Evolutionary conservation across 2,888 invertebrate species (phyloP), one percentile per base, ranked within the genome.

Genomic region (Eutolmus rufibarbis): DNA sequence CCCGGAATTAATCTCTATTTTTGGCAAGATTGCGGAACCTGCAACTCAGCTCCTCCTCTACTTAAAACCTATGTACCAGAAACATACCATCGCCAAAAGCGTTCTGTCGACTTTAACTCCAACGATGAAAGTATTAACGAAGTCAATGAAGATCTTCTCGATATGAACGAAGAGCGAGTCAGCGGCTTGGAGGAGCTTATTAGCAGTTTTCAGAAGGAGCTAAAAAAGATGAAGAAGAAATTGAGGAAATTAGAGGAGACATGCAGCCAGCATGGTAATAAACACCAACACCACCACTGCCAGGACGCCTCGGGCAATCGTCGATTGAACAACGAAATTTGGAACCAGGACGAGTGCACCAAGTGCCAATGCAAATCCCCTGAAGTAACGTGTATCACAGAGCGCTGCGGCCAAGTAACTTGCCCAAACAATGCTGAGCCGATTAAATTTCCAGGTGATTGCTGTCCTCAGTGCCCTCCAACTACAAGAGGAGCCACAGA

Each of bases 11-110:
- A 97, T 92, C 93, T 97, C 77, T 94, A 95, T 89, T 94, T 95
- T 89, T 98, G 98, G 97, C 95, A 95, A 56, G 96, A 97, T 89
- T 97, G 97, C 90, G 96, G 95, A 89, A 94, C 94, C 51, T 95
- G 96, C 89, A 91, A 90, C 56, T 91, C 89, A 86, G 88, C 90
- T 31, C 92, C 92, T 0, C 88, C 91, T 0, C 82, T 92, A 16
- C 89, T 92, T 9, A 90, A 91, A 37, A 90, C 91, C 0, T 91
- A 90, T 87, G 90, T 91, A 56, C 92, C 92, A 0, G 90, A 92
- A 84, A 91, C 92, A 0, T 92, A 91, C 87, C 89, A 89, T 4
- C 90, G 92, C 1, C 88, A 88, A 12, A 92, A 91, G 79, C 90
- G 92, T 16, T 91, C 91, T 12, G 14, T 87, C 14, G 78, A 78